Conservation (phyloP, 2,797 vertebrate genomes). For the Hoplostethus mediterraneus region DNA sequence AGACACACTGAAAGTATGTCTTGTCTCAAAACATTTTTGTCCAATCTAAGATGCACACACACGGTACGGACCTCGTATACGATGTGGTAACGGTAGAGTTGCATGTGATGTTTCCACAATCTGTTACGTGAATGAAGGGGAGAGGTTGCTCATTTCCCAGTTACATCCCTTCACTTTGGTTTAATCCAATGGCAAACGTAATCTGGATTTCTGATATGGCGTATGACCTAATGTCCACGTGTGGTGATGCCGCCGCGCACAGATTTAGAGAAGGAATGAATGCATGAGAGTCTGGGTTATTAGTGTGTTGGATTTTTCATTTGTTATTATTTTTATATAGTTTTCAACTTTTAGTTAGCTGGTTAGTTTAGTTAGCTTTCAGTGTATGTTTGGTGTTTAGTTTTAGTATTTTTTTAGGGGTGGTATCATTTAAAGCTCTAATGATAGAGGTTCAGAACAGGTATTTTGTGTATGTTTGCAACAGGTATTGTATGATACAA, state of each 20-base stretch:
- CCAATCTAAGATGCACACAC: conserved; percentile 24
- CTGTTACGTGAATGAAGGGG: background rate
- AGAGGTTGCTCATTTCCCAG: conserved; percentile 25
- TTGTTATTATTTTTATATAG: no score
- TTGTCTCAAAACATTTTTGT: conserved; percentile 41
- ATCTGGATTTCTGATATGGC: conserved; percentile 27
- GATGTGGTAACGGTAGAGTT: conserved; percentile 8
- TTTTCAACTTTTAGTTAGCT: no score
- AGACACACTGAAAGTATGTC: conserved; percentile 44
- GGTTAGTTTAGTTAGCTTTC: no score
- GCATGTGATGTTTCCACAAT: conserved; percentile 24
- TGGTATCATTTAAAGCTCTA: no score
- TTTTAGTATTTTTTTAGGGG: no score
- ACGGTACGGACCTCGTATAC: background rate
- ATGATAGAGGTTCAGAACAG: no score
- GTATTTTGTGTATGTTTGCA: no score
- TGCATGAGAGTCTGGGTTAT: background rate
- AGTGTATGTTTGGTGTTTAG: no score
- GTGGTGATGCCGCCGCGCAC: background rate
- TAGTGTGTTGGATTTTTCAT: no score
- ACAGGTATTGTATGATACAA: no score
- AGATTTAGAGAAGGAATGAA: conserved; percentile 21
- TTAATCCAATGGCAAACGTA: conserved; percentile 42
- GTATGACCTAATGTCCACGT: conserved; percentile 22
- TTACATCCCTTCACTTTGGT: conserved; percentile 5